Evolutionary conservation across 1,140 invertebrate genomes (phyloP).

Genomic region (Cyrtorhinus lividipennis): DNA sequence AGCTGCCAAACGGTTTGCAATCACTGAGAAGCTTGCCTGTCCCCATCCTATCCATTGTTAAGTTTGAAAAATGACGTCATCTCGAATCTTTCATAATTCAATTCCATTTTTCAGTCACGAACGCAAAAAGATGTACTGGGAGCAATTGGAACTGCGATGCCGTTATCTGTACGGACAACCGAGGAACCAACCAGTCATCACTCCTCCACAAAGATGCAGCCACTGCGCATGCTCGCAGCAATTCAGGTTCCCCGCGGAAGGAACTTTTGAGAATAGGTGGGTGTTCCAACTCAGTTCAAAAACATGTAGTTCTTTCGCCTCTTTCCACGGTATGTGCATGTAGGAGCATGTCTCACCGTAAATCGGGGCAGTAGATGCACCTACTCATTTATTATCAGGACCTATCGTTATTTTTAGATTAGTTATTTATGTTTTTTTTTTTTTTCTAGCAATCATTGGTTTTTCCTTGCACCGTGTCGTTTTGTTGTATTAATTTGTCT

Average conservation of each 20-base stretch:
- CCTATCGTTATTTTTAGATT: no score
- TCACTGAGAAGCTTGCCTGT: no score
- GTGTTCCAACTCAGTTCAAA: slow-evolving; percentile 13
- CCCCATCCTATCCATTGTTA: no score
- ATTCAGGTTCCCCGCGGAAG: slow-evolving; percentile 41
- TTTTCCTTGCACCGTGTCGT: no score
- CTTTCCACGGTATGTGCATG: neutral
- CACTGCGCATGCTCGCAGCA: slow-evolving; percentile 58
- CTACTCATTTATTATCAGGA: no score
- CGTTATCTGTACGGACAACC: slow-evolving; percentile 54
- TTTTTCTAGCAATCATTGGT: no score
- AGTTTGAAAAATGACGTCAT: no score
- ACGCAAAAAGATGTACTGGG: slow-evolving; percentile 87
- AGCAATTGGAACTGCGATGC: slow-evolving; percentile 68
- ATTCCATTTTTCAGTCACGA: slow-evolving; percentile 67
- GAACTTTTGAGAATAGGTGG: slow-evolving; percentile 31
- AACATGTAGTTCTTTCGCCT: neutral
- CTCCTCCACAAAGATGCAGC: slow-evolving; percentile 31
- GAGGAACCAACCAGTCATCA: slow-evolving; percentile 31
- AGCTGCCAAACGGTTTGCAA: no score
- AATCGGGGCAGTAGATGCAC: no score
- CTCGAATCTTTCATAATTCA: no score
- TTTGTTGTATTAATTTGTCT: no score
- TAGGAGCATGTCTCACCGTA: neutral
- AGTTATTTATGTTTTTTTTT: no score